Percentiles rank a stretch among this genome's conserved stretches.
Evolutionary conservation across 1,140 invertebrate species (phyloP).

Genomic region (Drosophila nikananu): DNA sequence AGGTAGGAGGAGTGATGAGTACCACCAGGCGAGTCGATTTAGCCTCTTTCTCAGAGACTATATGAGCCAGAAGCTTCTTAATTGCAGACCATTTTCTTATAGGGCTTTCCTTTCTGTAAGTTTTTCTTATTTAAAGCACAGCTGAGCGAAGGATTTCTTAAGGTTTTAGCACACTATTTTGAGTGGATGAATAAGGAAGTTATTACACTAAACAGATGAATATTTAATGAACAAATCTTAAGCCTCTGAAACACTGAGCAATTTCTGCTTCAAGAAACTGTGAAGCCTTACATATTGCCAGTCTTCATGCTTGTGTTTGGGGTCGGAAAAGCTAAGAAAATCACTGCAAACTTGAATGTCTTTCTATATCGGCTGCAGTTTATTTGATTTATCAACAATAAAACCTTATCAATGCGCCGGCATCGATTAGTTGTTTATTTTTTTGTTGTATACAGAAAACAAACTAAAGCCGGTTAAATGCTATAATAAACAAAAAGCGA

Average conservation of each 20-base stretch:
- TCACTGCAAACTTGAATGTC: conserved; percentile 4
- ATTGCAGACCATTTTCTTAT: not conserved
- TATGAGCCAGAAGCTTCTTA: not conserved
- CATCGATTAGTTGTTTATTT: conserved; percentile 34
- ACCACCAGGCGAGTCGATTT: not conserved
- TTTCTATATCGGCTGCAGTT: not conserved
- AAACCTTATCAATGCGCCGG: conserved; percentile 34
- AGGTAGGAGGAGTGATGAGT: not conserved
- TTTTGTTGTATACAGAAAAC: not conserved
- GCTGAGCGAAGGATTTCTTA: not conserved
- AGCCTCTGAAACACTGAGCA: not conserved
- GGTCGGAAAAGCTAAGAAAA: not conserved
- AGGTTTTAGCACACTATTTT: not conserved
- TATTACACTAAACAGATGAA: not conserved
- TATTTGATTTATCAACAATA: conserved; percentile 19
- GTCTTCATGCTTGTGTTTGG: not conserved
- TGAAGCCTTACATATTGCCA: not conserved
- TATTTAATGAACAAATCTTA: not conserved
- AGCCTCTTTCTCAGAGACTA: not conserved
- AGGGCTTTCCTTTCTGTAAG: not conserved
- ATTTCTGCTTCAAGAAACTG: not conserved
- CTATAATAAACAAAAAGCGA: conserved; percentile 11
- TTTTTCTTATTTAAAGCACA: not conserved
- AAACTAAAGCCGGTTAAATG: conserved; percentile 8
- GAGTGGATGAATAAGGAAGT: too few species aligned